Percentiles rank a stretch among this genome's conserved stretches.
phyloP scores from a whole-genome alignment of 2,888 invertebrate genomes.

The Tetanocera ferruginea region DNA sequence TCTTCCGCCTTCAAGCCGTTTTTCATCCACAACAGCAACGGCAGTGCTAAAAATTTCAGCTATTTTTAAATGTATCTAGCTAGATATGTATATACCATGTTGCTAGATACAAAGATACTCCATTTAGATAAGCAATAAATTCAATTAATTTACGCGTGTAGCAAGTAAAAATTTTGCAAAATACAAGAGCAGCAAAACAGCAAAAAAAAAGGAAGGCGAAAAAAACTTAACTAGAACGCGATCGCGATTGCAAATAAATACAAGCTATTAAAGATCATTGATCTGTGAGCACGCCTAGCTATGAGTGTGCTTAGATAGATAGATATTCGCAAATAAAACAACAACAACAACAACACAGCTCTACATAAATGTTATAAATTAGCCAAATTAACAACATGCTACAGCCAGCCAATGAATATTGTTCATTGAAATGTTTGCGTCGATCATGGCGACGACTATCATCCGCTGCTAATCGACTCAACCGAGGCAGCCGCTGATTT shows the following conservation, averaged over 20 bases:
- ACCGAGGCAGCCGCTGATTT: background rate
- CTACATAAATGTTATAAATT: conserved; percentile 62
- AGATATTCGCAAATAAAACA: background rate
- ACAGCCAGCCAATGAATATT: conserved; percentile 58
- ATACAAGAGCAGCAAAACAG: background rate
- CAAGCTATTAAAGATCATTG: conserved; percentile 21
- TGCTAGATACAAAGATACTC: conserved; percentile 35
- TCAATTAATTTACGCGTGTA: conserved; percentile 32
- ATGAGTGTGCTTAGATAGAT: conserved; percentile 58
- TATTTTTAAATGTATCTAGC: conserved; percentile 16
- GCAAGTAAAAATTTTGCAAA: background rate
- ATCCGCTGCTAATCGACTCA: background rate
- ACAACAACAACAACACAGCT: conserved; percentile 3
- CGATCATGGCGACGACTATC: background rate
- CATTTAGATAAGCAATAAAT: conserved; percentile 44
- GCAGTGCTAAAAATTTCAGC: conserved; percentile 2
- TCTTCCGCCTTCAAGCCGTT: conserved; percentile 11
- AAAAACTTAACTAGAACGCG: conserved; percentile 12
- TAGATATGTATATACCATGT: background rate
- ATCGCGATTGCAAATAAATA: background rate
- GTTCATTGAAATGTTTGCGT: background rate
- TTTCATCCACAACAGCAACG: background rate
- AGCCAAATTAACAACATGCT: conserved; percentile 47
- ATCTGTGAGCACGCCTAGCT: conserved; percentile 43
- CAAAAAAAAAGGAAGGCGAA: background rate